A percentile compares a stretch with the other conserved stretches of the same genome.
phyloP scores from a whole-genome alignment of 2,888 invertebrate genomes.

The Spicauda simplicius region DNA sequence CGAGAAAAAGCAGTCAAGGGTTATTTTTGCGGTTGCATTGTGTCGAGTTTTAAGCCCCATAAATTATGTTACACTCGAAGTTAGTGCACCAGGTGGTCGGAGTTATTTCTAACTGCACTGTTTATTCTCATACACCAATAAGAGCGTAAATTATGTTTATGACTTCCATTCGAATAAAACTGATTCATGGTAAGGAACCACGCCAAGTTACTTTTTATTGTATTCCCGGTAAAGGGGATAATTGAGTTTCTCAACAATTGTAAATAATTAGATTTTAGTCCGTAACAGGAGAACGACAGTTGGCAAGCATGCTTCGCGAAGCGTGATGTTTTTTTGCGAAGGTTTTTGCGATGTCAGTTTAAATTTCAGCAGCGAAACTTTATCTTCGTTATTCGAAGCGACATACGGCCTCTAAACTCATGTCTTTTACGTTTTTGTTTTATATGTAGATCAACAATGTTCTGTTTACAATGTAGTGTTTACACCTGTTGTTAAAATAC shows the following conservation, averaged over 20 bases:
- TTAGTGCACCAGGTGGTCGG: constrained; percentile 76
- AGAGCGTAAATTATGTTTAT: constrained; percentile 74
- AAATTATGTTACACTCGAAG: constrained; percentile 73
- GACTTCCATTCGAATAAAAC: constrained; percentile 65
- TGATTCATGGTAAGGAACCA: constrained; percentile 64
- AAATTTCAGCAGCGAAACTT: constrained; percentile 73
- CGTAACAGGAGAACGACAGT: constrained; percentile 53
- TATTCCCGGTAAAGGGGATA: constrained; percentile 35
- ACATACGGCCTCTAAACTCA: constrained; percentile 28
- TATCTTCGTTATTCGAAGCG: constrained; percentile 62
- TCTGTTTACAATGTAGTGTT: constrained; percentile 3
- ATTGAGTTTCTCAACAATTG: constrained; percentile 28
- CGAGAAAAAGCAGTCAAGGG: constrained; percentile 74
- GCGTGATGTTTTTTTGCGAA: constrained; percentile 77
- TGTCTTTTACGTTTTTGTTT: background rate
- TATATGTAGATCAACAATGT: constrained; percentile 2
- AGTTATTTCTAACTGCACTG: constrained; percentile 68
- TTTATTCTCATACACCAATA: constrained; percentile 73
- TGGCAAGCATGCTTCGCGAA: constrained; percentile 70
- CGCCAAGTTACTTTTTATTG: constrained; percentile 49
- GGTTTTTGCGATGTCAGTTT: constrained; percentile 63
- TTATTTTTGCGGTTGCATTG: constrained; percentile 79
- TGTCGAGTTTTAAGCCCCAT: constrained; percentile 64
- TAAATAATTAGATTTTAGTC: constrained; percentile 33
- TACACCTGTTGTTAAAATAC: constrained; percentile 22